Percentiles rank a stretch among this genome's conserved stretches.
These are phyloP conservation scores for Macaria liturata DNA, from an alignment of 2,888 invertebrate genomes.

Conservation along the genomic window DNA sequence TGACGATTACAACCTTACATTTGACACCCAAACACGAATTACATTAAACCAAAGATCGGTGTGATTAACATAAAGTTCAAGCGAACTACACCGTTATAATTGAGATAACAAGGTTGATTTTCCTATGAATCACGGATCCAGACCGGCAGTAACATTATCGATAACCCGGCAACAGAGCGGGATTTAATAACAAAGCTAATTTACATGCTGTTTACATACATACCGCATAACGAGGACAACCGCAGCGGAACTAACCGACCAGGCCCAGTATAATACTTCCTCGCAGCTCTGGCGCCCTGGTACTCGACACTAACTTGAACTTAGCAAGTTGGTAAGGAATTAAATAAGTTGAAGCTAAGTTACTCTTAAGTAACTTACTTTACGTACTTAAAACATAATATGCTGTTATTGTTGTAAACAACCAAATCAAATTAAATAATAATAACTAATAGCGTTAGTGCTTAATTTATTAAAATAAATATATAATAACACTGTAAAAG, in stretches of 20 bases:
- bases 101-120: slow-evolving; percentile 6
- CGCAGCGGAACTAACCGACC: slow-evolving; percentile 9
- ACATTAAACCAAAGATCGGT: slow-evolving; percentile 1
- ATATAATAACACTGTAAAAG: too few relatives aligned
- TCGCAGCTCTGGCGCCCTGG: slow-evolving; percentile 28
- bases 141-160: slow-evolving; percentile 15
- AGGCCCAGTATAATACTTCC: slow-evolving; percentile 13
- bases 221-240: slow-evolving; percentile 13
- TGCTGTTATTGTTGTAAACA: too few relatives aligned
- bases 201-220: slow-evolving; percentile 9
- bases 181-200: slow-evolving; percentile 14
- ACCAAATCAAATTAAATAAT: too few relatives aligned
- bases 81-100: neutral
- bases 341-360: neutral
- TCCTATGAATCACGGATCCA: slow-evolving; percentile 2
- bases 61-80: slow-evolving; percentile 6
- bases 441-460: too few relatives aligned
- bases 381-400: neutral
- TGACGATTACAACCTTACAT: slow-evolving; percentile 5
- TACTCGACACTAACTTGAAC: slow-evolving; percentile 25
- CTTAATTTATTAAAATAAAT: too few relatives aligned
- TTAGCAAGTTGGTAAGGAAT: slow-evolving; percentile 23
- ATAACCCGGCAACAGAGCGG: slow-evolving; percentile 12
- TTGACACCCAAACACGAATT: slow-evolving; percentile 6
- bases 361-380: neutral